phyloP scores from a whole-genome alignment of 2,797 vertebrate genomes.

The Typhlichthys eigenmanni region DNA sequence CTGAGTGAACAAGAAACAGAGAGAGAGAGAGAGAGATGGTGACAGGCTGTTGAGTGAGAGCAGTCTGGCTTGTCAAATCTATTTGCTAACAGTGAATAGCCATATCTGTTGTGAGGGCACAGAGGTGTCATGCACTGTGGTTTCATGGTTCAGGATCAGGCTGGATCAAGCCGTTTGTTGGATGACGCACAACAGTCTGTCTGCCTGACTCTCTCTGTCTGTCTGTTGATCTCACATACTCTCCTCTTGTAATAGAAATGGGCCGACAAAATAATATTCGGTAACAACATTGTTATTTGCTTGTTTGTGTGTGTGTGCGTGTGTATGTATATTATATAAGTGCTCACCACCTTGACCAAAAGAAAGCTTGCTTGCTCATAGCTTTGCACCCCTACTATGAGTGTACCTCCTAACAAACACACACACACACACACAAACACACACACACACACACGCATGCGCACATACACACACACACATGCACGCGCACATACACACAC shows the following conservation, averaged over 20 bases:
- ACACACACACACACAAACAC: not conserved
- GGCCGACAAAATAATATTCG: not conserved
- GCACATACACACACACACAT: slow-evolving; percentile 1
- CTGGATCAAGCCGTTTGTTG: slow-evolving; percentile 88
- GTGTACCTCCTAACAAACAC: slow-evolving; percentile 7
- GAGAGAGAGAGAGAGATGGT: slow-evolving; percentile 74
- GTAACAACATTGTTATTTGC: not conserved
- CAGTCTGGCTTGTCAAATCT: slow-evolving; percentile 97
- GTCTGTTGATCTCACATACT: slow-evolving; percentile 28
- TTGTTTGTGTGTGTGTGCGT: slow-evolving; percentile 3
- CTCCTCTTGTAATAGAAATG: slow-evolving; percentile 28
- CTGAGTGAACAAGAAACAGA: slow-evolving; percentile 27
- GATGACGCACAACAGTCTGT: slow-evolving; percentile 74
- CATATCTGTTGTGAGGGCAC: slow-evolving; percentile 87
- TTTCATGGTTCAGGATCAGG: slow-evolving; percentile 93
- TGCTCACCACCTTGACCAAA: not conserved
- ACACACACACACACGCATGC: not conserved
- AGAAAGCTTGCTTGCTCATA: slow-evolving; percentile 8
- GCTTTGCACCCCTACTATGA: slow-evolving; percentile 76
- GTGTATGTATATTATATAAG: slow-evolving; percentile 24
- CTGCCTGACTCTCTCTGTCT: slow-evolving; percentile 51
- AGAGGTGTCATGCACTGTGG: slow-evolving; percentile 89
- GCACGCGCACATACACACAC: not conserved
- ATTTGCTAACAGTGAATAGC: slow-evolving; percentile 92
- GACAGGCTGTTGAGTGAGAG: slow-evolving; percentile 92